phyloP scores from a whole-genome alignment of 2,888 invertebrate species.

The Agrenia bidenticulata region DNA sequence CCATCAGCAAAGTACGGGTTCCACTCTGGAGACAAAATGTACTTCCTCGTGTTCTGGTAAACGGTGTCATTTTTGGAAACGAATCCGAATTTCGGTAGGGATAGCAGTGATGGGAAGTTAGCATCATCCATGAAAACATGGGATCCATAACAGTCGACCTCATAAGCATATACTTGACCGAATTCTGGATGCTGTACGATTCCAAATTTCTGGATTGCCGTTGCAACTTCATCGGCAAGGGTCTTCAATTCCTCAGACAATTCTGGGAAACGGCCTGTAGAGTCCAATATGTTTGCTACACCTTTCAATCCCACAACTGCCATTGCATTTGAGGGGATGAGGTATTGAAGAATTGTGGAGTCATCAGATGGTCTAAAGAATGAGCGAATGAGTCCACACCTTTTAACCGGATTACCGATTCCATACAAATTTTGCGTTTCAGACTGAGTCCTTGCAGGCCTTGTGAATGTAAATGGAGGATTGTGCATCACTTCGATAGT shows the following conservation, averaged over 20 bases:
- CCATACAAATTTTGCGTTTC: constrained; percentile 49
- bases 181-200: constrained; percentile 48
- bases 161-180: constrained; percentile 47
- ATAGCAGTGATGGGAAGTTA: constrained; percentile 46
- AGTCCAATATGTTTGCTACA: constrained; percentile 35
- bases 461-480: constrained; percentile 45
- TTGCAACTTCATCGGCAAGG: constrained; percentile 37
- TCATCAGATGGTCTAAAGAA: constrained; percentile 51
- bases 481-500: constrained; percentile 38
- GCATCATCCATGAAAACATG: constrained; percentile 50
- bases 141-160: constrained; percentile 49
- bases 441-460: constrained; percentile 41
- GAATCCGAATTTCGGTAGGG: constrained; percentile 46
- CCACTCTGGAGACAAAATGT: constrained; percentile 42
- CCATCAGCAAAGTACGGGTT: constrained; percentile 44
- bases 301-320: constrained; percentile 45
- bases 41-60: constrained; percentile 46
- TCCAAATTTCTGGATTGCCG: constrained; percentile 32
- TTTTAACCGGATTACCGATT: constrained; percentile 38
- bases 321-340: constrained; percentile 48
- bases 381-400: constrained; percentile 48
- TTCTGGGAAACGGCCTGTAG: constrained; percentile 21
- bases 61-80: constrained; percentile 35
- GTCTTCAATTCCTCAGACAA: constrained; percentile 32
- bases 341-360: constrained; percentile 45